Percentiles rank a stretch among this genome's conserved stretches.
Evolutionary conservation across 2,888 invertebrate species (phyloP).

Genomic region (Drosophila siamana): DNA sequence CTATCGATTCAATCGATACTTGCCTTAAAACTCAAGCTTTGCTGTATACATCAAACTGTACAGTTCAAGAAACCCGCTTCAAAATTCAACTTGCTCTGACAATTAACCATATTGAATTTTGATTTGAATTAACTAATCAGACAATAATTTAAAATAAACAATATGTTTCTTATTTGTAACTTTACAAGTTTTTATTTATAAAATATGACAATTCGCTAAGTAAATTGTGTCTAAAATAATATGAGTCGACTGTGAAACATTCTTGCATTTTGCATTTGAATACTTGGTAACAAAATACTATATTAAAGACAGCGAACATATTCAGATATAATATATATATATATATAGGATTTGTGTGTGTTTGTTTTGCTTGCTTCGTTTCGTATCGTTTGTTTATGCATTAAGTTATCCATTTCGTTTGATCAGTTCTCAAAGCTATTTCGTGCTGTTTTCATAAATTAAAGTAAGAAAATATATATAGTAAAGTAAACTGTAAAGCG

Average conservation of each 20-base stretch:
- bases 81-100: background rate
- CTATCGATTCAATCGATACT: background rate
- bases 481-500: conserved; percentile 49
- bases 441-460: conserved; percentile 59
- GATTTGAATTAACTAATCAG: background rate
- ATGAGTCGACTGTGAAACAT: conserved; percentile 64
- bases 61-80: background rate
- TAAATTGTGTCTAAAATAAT: conserved; percentile 77
- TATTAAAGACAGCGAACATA: conserved; percentile 63
- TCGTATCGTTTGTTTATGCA: conserved; percentile 27
- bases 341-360: conserved; percentile 11
- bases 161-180: conserved; percentile 43
- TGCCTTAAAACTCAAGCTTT: too few relatives aligned
- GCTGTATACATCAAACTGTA: background rate
- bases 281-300: conserved; percentile 78
- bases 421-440: conserved; percentile 70
- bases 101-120: background rate
- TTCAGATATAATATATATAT: conserved; percentile 35
- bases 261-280: conserved; percentile 57
- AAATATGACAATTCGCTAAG: conserved; percentile 79
- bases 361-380: conserved; percentile 20
- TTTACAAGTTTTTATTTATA: conserved; percentile 77
- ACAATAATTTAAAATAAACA: background rate
- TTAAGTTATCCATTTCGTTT: conserved; percentile 34
- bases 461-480: conserved; percentile 25